A percentile compares a stretch with the other conserved stretches of the same genome.
phyloP scores from a whole-genome alignment of 2,888 invertebrate species.

The Rhagium mordax region DNA sequence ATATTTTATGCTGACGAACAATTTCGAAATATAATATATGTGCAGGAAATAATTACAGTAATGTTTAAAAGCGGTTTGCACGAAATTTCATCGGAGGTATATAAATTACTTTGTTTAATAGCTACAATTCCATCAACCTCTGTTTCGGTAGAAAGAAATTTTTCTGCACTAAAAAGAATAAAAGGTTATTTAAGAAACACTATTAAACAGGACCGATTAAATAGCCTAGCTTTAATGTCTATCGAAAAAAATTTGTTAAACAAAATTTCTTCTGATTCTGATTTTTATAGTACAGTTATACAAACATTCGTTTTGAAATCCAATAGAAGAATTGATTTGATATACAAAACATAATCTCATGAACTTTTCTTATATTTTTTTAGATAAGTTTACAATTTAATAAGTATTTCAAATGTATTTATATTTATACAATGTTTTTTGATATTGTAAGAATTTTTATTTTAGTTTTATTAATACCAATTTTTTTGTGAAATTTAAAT shows the following conservation, averaged over 20 bases:
- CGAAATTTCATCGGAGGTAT: too few species aligned
- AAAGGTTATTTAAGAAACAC: conserved; percentile 31
- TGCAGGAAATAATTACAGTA: too few species aligned
- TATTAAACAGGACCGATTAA: conserved; percentile 23
- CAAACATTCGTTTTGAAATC: not conserved
- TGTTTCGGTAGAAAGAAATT: conserved; percentile 38
- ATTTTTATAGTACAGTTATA: not conserved
- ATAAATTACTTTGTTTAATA: conserved; percentile 38
- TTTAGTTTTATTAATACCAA: too few species aligned
- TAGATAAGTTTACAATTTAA: too few species aligned
- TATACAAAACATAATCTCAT: not conserved
- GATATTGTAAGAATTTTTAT: too few species aligned
- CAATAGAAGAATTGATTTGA: not conserved
- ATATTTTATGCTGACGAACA: too few species aligned
- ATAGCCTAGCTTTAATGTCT: not conserved
- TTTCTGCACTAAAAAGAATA: conserved; percentile 38
- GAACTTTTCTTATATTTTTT: not conserved
- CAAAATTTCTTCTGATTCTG: not conserved
- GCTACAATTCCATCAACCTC: conserved; percentile 42
- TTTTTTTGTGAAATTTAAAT: too few species aligned
- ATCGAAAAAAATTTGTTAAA: not conserved
- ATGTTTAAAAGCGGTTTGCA: too few species aligned
- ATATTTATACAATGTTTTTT: too few species aligned
- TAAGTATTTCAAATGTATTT: too few species aligned
- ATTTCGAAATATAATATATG: too few species aligned